Evolutionary conservation across 2,888 invertebrate genomes (phyloP).

Genomic region (Eutolmus rufibarbis): DNA sequence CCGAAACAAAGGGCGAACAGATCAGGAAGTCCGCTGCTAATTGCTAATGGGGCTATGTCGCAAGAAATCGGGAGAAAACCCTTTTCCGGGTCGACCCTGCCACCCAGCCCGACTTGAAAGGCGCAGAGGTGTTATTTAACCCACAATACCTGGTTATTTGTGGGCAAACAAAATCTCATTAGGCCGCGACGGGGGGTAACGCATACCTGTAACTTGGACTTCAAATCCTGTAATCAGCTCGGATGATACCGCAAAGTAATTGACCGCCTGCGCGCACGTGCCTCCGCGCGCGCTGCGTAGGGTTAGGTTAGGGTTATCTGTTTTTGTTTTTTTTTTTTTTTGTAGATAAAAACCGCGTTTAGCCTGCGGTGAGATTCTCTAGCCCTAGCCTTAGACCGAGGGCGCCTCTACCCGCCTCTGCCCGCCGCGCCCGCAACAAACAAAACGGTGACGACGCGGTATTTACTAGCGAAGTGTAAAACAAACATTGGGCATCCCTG

Average conservation of each 20-base stretch:
- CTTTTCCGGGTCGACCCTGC: neutral
- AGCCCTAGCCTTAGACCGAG: neutral
- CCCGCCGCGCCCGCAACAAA: neutral
- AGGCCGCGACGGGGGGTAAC: neutral
- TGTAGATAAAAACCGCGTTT: neutral
- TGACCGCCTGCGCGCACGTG: conserved; percentile 52
- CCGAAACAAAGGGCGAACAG: conserved; percentile 5
- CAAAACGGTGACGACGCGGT: neutral
- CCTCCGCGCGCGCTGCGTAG: neutral
- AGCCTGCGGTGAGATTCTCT: neutral
- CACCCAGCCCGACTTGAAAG: neutral
- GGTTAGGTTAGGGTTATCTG: neutral
- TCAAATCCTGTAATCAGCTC: conserved; percentile 19
- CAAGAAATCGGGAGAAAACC: neutral
- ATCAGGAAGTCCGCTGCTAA: neutral
- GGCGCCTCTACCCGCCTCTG: neutral
- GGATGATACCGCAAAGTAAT: conserved; percentile 50
- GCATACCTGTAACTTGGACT: neutral
- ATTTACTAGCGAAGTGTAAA: conserved; percentile 14
- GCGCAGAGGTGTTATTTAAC: neutral
- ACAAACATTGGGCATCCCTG: neutral
- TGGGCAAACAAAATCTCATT: conserved; percentile 23
- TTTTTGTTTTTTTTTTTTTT: neutral
- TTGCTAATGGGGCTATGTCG: conserved; percentile 9
- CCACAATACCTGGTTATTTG: neutral